These are phyloP conservation scores for Dryomyza anilis DNA, from an alignment of 2,888 invertebrate genomes.

Conservation along the genomic window DNA sequence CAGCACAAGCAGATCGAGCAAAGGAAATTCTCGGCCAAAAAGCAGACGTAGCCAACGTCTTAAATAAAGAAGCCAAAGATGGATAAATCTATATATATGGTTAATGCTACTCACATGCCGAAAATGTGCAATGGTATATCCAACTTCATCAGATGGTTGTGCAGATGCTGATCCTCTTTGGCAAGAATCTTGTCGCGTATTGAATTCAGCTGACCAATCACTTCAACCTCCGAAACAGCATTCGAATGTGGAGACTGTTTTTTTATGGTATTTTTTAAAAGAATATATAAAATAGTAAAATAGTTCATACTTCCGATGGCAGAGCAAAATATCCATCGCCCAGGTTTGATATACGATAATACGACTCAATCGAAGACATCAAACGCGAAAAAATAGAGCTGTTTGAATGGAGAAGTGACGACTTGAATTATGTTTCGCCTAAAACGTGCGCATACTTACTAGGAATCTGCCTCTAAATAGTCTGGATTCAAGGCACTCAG, in stretches of 20 bases:
- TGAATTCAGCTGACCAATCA: slow-evolving; percentile 67
- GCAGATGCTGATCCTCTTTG: slow-evolving; percentile 68
- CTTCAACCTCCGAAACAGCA: slow-evolving; percentile 64
- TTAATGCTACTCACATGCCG: slow-evolving; percentile 73
- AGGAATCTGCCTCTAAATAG: slow-evolving; percentile 79
- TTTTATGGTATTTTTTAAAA: not conserved
- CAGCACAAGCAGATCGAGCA: slow-evolving; percentile 75
- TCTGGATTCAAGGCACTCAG: slow-evolving; percentile 70
- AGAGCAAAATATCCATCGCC: slow-evolving; percentile 64
- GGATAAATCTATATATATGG: not conserved
- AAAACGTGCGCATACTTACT: slow-evolving; percentile 64
- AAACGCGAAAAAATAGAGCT: slow-evolving; percentile 70
- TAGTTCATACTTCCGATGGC: slow-evolving; percentile 35
- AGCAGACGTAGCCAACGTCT: slow-evolving; percentile 84
- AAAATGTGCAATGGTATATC: slow-evolving; percentile 85
- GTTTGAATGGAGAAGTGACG: slow-evolving; percentile 16
- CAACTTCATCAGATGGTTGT: slow-evolving; percentile 69
- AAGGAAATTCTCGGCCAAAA: slow-evolving; percentile 83
- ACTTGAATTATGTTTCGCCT: not conserved
- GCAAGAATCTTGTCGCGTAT: slow-evolving; percentile 70
- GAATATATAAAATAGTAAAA: not conserved
- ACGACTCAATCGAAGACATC: slow-evolving; percentile 69
- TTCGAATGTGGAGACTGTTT: not conserved
- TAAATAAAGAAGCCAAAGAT: too few relatives aligned
- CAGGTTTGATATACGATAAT: slow-evolving; percentile 68